Percentiles rank a stretch among this genome's conserved stretches.
phyloP scores from a whole-genome alignment of 2,113 vertebrate species.

The Bubo scandiacus region DNA sequence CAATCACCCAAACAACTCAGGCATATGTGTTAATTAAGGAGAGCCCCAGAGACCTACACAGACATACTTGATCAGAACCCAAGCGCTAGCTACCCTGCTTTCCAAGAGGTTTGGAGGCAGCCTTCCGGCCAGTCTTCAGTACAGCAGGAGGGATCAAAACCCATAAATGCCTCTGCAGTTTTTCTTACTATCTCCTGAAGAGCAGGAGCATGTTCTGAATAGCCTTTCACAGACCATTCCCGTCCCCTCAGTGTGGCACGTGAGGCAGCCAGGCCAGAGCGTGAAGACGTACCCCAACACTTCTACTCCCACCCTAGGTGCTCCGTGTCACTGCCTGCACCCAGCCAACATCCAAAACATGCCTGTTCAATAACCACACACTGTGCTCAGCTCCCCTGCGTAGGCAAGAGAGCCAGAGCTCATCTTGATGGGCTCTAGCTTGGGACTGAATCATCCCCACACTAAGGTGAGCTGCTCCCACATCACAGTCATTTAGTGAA shows the following conservation, averaged over 20 bases:
- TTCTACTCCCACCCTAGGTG: accelerated
- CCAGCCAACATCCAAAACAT: neutral
- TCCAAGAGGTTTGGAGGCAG: neutral
- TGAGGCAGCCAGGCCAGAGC: neutral
- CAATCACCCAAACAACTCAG: neutral
- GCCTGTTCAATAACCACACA: neutral
- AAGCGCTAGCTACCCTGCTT: neutral
- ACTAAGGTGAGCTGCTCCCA: neutral
- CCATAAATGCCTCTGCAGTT: neutral
- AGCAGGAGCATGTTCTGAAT: accelerated
- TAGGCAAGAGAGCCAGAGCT: neutral
- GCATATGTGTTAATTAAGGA: neutral
- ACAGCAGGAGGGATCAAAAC: neutral
- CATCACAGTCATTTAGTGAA: neutral
- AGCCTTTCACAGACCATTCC: neutral
- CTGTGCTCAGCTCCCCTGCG: neutral
- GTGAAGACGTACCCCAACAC: neutral
- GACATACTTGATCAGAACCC: neutral
- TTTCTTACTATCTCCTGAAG: neutral
- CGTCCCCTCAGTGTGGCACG: accelerated
- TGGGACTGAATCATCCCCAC: neutral
- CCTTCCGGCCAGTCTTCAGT: neutral
- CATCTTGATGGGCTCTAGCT: neutral
- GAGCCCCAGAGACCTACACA: neutral
- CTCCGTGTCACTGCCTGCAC: neutral